These are phyloP conservation scores for Drosophila virilis DNA, from an alignment of 1,140 invertebrate genomes.

Conservation along the genomic window DNA sequence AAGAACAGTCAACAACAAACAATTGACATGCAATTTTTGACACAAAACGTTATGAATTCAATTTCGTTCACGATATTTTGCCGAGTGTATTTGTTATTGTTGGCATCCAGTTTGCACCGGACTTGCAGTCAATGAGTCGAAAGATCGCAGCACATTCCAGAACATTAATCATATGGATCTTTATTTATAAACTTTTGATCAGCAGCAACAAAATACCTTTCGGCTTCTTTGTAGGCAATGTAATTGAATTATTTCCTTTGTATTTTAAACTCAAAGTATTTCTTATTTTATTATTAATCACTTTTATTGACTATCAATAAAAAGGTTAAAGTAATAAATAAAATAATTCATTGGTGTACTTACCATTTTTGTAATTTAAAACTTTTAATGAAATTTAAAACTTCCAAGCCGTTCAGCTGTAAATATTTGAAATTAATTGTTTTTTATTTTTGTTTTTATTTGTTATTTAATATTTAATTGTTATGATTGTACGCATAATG, in stretches of 20 bases:
- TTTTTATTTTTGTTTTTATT: slow-evolving; percentile 15
- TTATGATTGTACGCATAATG: slow-evolving; percentile 34
- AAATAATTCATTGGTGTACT: slow-evolving; percentile 18
- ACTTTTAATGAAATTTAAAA: slow-evolving; percentile 52
- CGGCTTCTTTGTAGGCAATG: neutral
- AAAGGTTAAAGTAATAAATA: too few relatives aligned
- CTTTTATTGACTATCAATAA: too few relatives aligned
- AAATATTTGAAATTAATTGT: slow-evolving; percentile 50
- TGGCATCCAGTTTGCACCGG: slow-evolving; percentile 2
- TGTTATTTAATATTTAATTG: slow-evolving; percentile 32
- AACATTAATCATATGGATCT: slow-evolving; percentile 14
- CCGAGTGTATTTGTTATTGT: slow-evolving; percentile 8
- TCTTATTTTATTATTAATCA: too few relatives aligned
- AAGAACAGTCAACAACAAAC: too few relatives aligned
- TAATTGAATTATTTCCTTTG: too few relatives aligned
- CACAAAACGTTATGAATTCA: too few relatives aligned
- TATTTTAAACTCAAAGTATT: too few relatives aligned
- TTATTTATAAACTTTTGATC: neutral
- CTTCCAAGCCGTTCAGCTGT: slow-evolving; percentile 65
- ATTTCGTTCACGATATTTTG: neutral
- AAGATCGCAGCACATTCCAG: slow-evolving; percentile 5
- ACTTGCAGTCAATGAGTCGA: slow-evolving; percentile 9
- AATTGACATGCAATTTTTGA: too few relatives aligned
- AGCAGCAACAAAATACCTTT: neutral
- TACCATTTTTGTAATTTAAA: slow-evolving; percentile 68